Base-by-base conservation (phyloP, 2,797 vertebrate genomes). In the Coccyzus lansbergi region DNA sequence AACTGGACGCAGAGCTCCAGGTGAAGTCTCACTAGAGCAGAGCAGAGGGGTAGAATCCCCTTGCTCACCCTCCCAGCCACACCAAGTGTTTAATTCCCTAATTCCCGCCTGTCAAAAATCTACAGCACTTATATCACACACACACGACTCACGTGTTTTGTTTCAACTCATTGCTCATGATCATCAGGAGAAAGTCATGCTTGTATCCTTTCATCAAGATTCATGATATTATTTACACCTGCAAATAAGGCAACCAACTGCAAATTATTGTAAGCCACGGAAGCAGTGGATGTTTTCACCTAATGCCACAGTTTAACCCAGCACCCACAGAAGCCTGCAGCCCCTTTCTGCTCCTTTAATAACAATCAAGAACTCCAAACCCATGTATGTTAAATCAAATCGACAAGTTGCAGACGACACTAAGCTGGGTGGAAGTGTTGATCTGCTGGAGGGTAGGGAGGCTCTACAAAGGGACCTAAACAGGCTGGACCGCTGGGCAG, bases 111-210 rank as follows among this genome's bases (percentile, higher is more conserved):
- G 13, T 19, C 33, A 56, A 62, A 80, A 49, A 44, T 5, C 44
- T 2, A 31, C 34, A 40, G 9, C 29, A 9, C 53, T 46, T 38
- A 21, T 44, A 74, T 76, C 60, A 49, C 56, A 48, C 36, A 22
- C 9, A 22, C 9, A 14, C 7, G 42, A 67, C 21, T 14, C 20
- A 1, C 5, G 10, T 0, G 2, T 13, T 82, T 70, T 28, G 16
- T 49, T 80, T 53, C 83, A 84, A 6, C 36, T 75, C 59, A 4
- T 0, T 1, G 16, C 18, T 34, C 38, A 56, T 85, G 25, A 64
- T 25, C 48, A 40, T 46, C 85, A 63, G 20, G 8, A 72, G n/a
- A 2, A 12, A 80, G 64, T 59, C n/a, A 7, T 12, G 60, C 33
- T 33, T 0, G 0, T 19, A 7, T 1, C 15, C 25, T 42, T 9